Percentiles rank a stretch among this genome's conserved stretches.
Evolutionary conservation across 2,113 vertebrate species (phyloP).

Genomic region (Fulica atra): DNA sequence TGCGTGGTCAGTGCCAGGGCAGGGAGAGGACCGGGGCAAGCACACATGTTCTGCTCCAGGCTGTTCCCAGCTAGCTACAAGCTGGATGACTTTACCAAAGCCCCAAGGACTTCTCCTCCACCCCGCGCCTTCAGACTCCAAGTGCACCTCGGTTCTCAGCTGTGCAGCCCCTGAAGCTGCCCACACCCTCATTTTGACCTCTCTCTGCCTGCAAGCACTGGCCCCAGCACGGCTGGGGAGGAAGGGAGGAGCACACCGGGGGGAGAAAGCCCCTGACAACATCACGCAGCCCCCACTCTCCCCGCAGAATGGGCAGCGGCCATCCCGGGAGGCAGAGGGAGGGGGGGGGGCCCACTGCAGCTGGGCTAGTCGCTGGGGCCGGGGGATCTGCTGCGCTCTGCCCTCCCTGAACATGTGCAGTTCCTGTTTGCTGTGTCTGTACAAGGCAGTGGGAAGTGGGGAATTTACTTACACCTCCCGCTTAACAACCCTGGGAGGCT

Average conservation of each 20-base stretch:
- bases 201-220: slow-evolving; percentile 64
- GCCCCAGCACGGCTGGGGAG: slow-evolving; percentile 70
- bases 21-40: slow-evolving; percentile 12
- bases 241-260: slow-evolving; percentile 67
- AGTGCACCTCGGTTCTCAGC: slow-evolving; percentile 69
- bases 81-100: slow-evolving; percentile 13
- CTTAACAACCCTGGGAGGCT: slow-evolving; percentile 75
- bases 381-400: slow-evolving; percentile 33
- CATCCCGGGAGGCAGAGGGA: neutral
- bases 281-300: slow-evolving; percentile 52
- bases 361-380: neutral
- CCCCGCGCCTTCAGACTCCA: slow-evolving; percentile 5
- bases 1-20: neutral
- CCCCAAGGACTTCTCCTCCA: slow-evolving; percentile 39
- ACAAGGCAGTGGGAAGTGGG: slow-evolving; percentile 75
- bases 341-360: slow-evolving; percentile 15
- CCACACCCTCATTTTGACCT: slow-evolving; percentile 76
- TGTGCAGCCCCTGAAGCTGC: slow-evolving; percentile 64
- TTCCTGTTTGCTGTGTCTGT: slow-evolving; percentile 79
- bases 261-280: slow-evolving; percentile 56
- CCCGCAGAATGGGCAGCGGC: slow-evolving; percentile 50
- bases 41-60: slow-evolving; percentile 53
- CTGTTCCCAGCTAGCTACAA: slow-evolving; percentile 22
- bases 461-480: slow-evolving; percentile 79
- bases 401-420: slow-evolving; percentile 75